Evolutionary conservation across 2,113 vertebrate species (phyloP), one percentile per base, ranked within the genome.

Genomic region (Motacilla tschutschensis): DNA sequence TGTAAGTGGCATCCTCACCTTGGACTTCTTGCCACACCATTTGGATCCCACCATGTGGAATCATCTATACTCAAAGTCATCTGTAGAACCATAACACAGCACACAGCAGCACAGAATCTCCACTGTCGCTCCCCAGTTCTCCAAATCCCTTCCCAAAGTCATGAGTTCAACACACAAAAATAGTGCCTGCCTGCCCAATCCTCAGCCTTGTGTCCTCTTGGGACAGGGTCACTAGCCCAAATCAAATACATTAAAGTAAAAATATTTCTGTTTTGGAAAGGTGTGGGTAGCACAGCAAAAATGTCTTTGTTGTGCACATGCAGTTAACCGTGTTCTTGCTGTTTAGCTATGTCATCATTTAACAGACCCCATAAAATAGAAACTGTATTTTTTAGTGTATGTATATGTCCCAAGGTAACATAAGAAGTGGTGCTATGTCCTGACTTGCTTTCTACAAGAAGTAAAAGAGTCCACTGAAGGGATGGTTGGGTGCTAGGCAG

Each of bases 281-380:
- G 24, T 47, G 22, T 22, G 15, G 35, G 19, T 54, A 31, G 21
- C 22, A 40, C 8, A 4, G 57, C 38, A 81, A 43, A 62, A 48
- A 63, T 26, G 10, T 40, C 59, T 83, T 64, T 48, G 44, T 55
- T 10, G 14, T 33, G n/a, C 29, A 19, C 0, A 0, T 66, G 48
- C 13, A 53, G 33, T 40, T 55, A 89, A 33, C 10, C 6, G 8
- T 0, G 0, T 59, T 58, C 82, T 64, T 59, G 31, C 31, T 78
- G 14, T 69, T 10, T 20, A n/a, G 72, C 1, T 16, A 4, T 4
- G 14, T 19, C 33, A 48, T 22, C 20, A 26, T 35, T 67, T 19
- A 46, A 57, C 29, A 89, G n/a, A 36, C 16, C 3, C 8, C 82
- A 12, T 15, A 8, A 25, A 43, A 57, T 0, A 19, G 17, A 43